Conservation (phyloP, 2,113 vertebrate genomes). For the Centropus unirufus region DNA sequence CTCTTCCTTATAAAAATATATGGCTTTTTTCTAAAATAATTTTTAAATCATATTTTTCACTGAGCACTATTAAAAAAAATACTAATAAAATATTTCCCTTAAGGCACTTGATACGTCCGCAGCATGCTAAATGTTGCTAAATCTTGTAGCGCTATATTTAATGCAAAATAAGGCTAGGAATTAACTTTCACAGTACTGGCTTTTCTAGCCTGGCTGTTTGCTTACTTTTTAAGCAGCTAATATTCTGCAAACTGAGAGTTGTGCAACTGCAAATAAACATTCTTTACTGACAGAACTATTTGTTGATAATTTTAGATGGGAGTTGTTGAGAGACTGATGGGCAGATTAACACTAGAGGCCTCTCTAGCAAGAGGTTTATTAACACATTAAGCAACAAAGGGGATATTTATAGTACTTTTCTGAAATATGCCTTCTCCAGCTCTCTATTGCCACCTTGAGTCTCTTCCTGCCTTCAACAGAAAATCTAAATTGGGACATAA, state of each 20-base stretch:
- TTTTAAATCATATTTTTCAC: neutral
- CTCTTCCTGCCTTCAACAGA: neutral
- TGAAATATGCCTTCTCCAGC: neutral
- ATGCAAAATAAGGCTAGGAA: slow-evolving; percentile 4
- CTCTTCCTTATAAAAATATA: neutral
- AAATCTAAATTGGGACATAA: neutral
- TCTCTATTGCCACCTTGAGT: slow-evolving; percentile 73
- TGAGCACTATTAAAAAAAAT: neutral
- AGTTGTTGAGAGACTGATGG: slow-evolving; percentile 56
- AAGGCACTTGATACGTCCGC: neutral
- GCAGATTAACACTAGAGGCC: slow-evolving; percentile 49
- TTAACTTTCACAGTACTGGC: neutral
- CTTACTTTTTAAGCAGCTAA: slow-evolving; percentile 21
- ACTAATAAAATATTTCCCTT: neutral
- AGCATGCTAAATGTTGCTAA: neutral
- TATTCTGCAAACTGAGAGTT: slow-evolving; percentile 3
- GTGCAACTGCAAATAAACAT: slow-evolving; percentile 35
- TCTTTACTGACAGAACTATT: slow-evolving; percentile 43
- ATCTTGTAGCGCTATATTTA: neutral
- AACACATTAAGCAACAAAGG: slow-evolving; percentile 54
- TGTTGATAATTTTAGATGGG: slow-evolving; percentile 58
- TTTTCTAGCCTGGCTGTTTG: slow-evolving; percentile 1
- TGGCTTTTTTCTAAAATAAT: neutral
- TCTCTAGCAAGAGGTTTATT: slow-evolving; percentile 41
- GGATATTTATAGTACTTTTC: slow-evolving; percentile 40